phyloP scores from a whole-genome alignment of 2,797 vertebrate species.

The Aratinga solstitialis region DNA sequence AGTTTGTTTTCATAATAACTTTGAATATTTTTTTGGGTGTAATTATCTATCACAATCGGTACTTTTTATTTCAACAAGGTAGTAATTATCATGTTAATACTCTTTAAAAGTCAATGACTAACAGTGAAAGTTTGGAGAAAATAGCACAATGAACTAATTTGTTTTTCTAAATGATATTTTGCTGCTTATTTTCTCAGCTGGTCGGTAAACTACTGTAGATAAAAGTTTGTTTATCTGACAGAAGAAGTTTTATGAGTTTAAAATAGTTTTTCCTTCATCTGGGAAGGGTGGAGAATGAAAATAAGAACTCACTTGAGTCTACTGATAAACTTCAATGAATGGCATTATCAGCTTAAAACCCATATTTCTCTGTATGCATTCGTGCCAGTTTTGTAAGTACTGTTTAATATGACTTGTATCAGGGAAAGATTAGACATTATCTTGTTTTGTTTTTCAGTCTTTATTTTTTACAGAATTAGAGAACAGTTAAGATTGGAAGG shows the following conservation, averaged over 20 bases:
- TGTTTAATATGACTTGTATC: background rate
- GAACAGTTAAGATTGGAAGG: background rate
- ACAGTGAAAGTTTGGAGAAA: background rate
- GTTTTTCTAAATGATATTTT: background rate
- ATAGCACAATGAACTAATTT: background rate
- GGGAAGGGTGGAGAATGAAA: background rate
- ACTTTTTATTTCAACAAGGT: background rate
- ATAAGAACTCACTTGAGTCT: background rate
- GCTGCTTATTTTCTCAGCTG: background rate
- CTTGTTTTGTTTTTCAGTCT: background rate
- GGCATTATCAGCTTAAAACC: background rate
- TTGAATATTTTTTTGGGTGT: background rate
- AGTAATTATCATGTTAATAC: background rate
- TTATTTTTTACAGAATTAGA: background rate
- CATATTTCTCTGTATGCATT: background rate
- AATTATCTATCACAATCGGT: background rate
- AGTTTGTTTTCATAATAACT: background rate
- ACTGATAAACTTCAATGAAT: background rate
- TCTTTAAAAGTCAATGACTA: background rate
- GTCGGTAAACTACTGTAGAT: background rate
- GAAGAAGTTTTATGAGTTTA: background rate
- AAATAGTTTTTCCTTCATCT: background rate
- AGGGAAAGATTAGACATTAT: background rate
- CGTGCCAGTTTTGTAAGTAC: background rate
- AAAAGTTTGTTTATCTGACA: constrained; percentile 4